Evolutionary conservation across 2,888 invertebrate species (phyloP).

Genomic region (Ctena decussata): DNA sequence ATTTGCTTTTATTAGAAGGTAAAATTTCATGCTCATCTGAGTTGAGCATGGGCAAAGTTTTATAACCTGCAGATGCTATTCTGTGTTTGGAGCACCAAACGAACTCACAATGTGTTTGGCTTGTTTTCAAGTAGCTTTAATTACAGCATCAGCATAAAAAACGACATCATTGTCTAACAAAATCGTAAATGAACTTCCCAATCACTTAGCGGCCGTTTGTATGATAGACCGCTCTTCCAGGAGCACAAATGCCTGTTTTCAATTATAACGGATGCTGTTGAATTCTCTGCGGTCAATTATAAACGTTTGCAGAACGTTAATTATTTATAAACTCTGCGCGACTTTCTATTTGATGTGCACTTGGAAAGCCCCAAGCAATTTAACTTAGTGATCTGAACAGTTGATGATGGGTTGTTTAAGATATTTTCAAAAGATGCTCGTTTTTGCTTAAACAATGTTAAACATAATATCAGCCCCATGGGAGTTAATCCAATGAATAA

Average conservation of each 20-base stretch:
- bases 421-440: not conserved
- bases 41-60: too few species aligned
- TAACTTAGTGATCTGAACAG: not conserved
- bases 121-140: too few species aligned
- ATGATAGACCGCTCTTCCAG: not conserved
- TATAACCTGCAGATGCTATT: too few species aligned
- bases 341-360: not conserved
- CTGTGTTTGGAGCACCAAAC: too few species aligned
- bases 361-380: not conserved
- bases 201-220: too few species aligned
- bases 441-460: not conserved
- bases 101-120: too few species aligned
- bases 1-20: too few species aligned
- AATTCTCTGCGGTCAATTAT: not conserved
- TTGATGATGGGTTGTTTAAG: not conserved
- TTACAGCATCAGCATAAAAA: too few species aligned
- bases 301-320: not conserved
- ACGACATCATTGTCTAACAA: too few species aligned
- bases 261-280: not conserved
- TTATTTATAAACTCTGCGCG: not conserved
- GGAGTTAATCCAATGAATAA: not conserved
- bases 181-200: too few species aligned
- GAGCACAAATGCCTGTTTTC: not conserved
- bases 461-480: not conserved
- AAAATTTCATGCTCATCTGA: too few species aligned